Conservation (phyloP, 2,888 invertebrate genomes). For the Chromoteleia sp. region DNA sequence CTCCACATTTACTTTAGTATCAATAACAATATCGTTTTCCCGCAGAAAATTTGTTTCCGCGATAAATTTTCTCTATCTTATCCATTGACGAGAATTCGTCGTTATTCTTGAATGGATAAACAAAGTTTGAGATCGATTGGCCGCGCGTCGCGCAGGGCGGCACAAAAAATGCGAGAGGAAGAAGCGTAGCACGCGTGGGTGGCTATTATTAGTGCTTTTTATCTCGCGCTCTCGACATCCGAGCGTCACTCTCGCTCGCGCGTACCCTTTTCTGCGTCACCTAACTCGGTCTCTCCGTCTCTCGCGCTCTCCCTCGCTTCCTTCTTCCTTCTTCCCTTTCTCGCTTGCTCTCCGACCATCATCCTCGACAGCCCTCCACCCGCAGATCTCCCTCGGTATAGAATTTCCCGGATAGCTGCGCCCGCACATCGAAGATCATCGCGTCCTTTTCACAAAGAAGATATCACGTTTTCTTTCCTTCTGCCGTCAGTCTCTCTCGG, state of each 20-base stretch:
- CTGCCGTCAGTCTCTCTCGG: conserved; percentile 13
- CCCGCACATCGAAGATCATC: conserved; percentile 70
- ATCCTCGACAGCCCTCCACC: conserved; percentile 60
- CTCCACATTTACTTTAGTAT: no score
- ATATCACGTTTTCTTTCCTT: conserved; percentile 54
- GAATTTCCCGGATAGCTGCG: conserved; percentile 65
- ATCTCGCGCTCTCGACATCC: conserved; percentile 57
- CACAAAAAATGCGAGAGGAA: conserved; percentile 47
- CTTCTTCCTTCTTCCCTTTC: no score
- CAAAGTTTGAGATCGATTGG: conserved; percentile 51
- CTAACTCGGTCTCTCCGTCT: conserved; percentile 35
- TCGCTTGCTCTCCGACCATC: conserved; percentile 53
- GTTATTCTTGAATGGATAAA: conserved; percentile 44
- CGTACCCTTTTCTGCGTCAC: conserved; percentile 54
- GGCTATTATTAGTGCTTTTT: conserved; percentile 71
- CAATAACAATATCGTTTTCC: no score
- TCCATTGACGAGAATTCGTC: background rate
- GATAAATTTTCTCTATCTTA: background rate
- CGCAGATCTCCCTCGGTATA: conserved; percentile 66
- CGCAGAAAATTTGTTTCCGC: background rate
- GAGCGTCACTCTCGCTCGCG: conserved; percentile 55
- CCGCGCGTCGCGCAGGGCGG: conserved; percentile 27
- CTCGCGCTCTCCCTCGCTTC: no score
- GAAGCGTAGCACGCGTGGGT: conserved; percentile 62
- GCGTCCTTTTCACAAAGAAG: conserved; percentile 65